Evolutionary conservation across 2,888 invertebrate genomes (phyloP).

Genomic region (Stenurella melanura): DNA sequence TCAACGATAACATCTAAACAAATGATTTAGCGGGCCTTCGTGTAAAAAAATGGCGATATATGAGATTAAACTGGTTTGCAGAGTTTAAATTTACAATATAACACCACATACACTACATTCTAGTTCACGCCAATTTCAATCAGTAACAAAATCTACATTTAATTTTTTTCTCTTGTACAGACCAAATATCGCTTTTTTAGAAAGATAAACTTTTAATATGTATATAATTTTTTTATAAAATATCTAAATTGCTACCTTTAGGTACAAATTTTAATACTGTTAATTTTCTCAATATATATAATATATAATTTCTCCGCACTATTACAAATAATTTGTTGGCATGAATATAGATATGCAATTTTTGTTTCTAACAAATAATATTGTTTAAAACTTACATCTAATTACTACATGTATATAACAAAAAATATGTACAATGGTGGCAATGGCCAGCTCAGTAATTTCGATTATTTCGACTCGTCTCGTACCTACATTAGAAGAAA

Average conservation of each 20-base stretch:
- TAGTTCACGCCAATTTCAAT: constrained; percentile 70
- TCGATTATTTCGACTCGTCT: constrained; percentile 6
- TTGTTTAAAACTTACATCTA: constrained; percentile 61
- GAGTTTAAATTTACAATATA: constrained; percentile 60
- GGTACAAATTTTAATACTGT: constrained; percentile 74
- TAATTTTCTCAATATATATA: constrained; percentile 67
- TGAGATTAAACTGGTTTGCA: constrained; percentile 55
- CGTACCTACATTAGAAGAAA: not conserved
- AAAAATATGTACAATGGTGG: constrained; percentile 58
- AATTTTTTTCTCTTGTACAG: constrained; percentile 63
- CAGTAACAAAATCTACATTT: constrained; percentile 71
- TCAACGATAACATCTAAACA: constrained; percentile 5
- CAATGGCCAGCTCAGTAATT: constrained; percentile 45
- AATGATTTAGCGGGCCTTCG: constrained; percentile 11
- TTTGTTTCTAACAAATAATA: constrained; percentile 63
- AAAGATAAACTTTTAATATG: constrained; percentile 71
- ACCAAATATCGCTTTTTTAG: constrained; percentile 69
- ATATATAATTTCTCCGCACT: constrained; percentile 60
- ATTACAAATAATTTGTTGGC: constrained; percentile 66
- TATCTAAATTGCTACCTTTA: constrained; percentile 73
- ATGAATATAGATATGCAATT: constrained; percentile 71
- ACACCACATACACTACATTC: constrained; percentile 68
- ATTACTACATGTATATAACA: constrained; percentile 61
- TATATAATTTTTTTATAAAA: constrained; percentile 71
- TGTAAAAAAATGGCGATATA: constrained; percentile 29